phyloP scores from a whole-genome alignment of 53 echinoderm and acorn worm species.

The Apostichopus leukothele region DNA sequence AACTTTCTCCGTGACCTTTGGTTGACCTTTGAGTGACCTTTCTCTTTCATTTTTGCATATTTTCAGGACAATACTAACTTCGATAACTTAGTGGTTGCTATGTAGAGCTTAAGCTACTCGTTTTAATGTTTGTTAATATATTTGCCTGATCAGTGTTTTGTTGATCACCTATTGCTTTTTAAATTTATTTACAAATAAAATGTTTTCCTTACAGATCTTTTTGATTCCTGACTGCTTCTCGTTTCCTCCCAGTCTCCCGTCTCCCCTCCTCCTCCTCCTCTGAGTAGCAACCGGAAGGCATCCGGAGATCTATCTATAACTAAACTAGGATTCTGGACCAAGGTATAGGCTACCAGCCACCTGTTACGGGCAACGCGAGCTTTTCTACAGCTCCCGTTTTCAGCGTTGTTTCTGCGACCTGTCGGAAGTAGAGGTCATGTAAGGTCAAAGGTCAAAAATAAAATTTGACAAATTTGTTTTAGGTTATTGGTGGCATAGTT shows the following conservation, averaged over 20 bases:
- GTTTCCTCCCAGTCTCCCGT: not conserved
- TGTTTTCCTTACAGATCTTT: not conserved
- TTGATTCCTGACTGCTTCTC: not conserved
- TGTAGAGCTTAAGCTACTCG: no score
- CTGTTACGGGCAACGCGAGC: constrained; percentile 66
- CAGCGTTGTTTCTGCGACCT: not conserved
- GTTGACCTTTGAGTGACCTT: no score
- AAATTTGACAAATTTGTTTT: not conserved
- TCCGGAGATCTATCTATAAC: constrained; percentile 54
- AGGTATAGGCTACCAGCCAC: constrained; percentile 81
- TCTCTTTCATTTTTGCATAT: no score
- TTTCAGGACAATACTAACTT: no score
- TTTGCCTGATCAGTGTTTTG: no score
- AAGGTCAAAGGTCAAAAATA: not conserved
- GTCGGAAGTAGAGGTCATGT: not conserved
- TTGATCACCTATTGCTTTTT: no score
- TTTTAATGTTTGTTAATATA: no score
- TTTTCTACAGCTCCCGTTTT: not conserved
- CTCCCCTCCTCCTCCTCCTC: not conserved
- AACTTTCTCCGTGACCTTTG: no score
- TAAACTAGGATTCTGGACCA: constrained; percentile 66
- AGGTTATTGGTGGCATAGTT: no score
- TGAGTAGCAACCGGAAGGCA: constrained; percentile 7
- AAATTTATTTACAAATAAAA: no score
- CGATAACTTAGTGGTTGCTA: no score